phyloP scores from a whole-genome alignment of 2,113 vertebrate species.

The Myotis davidii region DNA sequence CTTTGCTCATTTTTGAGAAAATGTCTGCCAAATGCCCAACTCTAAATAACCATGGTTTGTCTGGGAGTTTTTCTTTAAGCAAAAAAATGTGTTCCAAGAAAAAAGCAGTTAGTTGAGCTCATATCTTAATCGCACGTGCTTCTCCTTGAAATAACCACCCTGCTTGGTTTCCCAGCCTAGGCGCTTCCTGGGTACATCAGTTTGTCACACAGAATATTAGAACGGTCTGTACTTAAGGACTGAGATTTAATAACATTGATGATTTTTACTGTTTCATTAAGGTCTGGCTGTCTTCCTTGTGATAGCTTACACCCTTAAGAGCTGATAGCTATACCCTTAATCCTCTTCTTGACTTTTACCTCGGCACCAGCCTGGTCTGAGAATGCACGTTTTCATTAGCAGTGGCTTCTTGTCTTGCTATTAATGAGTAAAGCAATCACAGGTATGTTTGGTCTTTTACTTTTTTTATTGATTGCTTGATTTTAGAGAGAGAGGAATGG shows the following conservation, averaged over 20 bases:
- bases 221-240: background rate
- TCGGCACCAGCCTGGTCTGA: background rate
- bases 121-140: background rate
- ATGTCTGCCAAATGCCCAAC: slow-evolving; percentile 65
- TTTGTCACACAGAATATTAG: background rate
- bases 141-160: background rate
- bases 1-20: slow-evolving; percentile 73
- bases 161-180: rapidly evolving
- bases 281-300: background rate
- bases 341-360: background rate
- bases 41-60: slow-evolving; percentile 67
- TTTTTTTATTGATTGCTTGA: background rate
- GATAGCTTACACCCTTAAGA: background rate
- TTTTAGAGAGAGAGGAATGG: background rate
- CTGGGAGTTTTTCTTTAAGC: slow-evolving; percentile 63
- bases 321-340: background rate
- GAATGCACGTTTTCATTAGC: background rate
- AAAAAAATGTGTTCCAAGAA: slow-evolving; percentile 58
- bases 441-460: background rate
- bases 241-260: background rate
- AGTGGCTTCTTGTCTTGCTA: background rate
- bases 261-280: background rate
- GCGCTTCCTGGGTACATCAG: rapidly evolving
- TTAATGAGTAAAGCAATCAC: background rate
- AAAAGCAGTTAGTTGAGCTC: slow-evolving; percentile 39